A percentile compares a stretch with the other conserved stretches of the same genome.
Conservation (phyloP, 1,140 invertebrate genomes). For the Triops cancriformis region DNA sequence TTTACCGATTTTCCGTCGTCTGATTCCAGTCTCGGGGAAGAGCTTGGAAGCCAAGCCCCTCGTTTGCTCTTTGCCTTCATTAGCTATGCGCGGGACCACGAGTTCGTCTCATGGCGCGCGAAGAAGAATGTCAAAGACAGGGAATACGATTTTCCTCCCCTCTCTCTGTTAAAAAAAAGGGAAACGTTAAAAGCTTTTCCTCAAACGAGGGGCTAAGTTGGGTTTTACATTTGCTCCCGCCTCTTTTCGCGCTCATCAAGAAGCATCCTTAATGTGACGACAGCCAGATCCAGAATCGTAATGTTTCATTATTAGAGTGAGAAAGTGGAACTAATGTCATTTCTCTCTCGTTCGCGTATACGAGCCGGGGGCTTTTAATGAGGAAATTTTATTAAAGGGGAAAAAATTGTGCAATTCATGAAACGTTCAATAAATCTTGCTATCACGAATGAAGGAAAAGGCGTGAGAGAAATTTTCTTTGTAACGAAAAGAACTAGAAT, state of each 20-base stretch:
- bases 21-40: background rate
- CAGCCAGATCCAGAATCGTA: background rate
- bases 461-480: too few species aligned
- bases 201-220: conserved; percentile 19
- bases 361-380: background rate
- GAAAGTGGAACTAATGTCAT: conserved; percentile 1
- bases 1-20: conserved; percentile 11
- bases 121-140: background rate
- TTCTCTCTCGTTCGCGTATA: background rate
- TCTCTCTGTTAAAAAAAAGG: background rate
- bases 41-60: conserved; percentile 9
- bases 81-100: background rate
- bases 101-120: conserved; percentile 6
- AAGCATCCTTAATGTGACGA: background rate
- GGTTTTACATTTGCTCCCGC: background rate
- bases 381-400: background rate
- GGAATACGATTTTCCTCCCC: background rate
- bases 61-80: background rate
- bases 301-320: background rate
- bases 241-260: background rate
- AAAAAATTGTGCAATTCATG: too few species aligned
- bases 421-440: too few species aligned
- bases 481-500: too few species aligned
- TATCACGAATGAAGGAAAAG: too few species aligned
- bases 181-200: conserved; percentile 18